Evolutionary conservation across 1,140 invertebrate genomes (phyloP).

Genomic region (Belonocnema kinseyi): DNA sequence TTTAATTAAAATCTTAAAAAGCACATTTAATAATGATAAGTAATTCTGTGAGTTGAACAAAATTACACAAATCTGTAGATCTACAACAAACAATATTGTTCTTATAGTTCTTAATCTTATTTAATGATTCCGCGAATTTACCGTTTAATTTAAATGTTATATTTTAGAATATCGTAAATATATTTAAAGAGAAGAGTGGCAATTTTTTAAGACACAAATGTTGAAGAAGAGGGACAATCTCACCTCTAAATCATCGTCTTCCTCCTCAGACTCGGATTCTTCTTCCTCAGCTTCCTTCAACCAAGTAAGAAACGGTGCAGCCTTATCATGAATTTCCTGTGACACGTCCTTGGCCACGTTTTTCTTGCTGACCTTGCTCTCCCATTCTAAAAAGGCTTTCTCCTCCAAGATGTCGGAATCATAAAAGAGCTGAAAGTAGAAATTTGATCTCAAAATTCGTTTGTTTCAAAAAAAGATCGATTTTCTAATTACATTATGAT

Average conservation of each 20-base stretch:
- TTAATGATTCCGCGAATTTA: too few species aligned
- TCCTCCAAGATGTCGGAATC: conserved; percentile 97
- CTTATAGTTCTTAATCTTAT: too few species aligned
- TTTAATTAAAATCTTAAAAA: too few species aligned
- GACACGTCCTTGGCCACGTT: conserved; percentile 94
- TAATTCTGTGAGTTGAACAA: too few species aligned
- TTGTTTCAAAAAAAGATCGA: background rate
- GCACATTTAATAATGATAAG: too few species aligned
- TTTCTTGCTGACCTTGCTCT: conserved; percentile 94
- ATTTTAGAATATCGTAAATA: too few species aligned
- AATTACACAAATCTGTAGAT: too few species aligned
- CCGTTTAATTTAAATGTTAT: too few species aligned
- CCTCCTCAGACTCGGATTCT: conserved; percentile 83
- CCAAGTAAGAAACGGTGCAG: conserved; percentile 97
- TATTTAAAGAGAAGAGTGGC: too few species aligned
- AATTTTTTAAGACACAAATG: too few species aligned
- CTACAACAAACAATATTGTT: too few species aligned
- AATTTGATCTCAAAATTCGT: conserved; percentile 25
- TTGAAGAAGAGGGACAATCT: conserved; percentile 11
- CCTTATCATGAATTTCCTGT: conserved; percentile 94
- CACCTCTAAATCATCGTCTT: conserved; percentile 82
- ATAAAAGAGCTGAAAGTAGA: conserved; percentile 87
- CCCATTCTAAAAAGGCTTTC: conserved; percentile 95
- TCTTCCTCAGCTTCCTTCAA: conserved; percentile 97
- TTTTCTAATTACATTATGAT: background rate